Evolutionary conservation across 2,113 vertebrate genomes (phyloP), one percentile per base, ranked within the genome.

Genomic region (Nerophis ophidion): DNA sequence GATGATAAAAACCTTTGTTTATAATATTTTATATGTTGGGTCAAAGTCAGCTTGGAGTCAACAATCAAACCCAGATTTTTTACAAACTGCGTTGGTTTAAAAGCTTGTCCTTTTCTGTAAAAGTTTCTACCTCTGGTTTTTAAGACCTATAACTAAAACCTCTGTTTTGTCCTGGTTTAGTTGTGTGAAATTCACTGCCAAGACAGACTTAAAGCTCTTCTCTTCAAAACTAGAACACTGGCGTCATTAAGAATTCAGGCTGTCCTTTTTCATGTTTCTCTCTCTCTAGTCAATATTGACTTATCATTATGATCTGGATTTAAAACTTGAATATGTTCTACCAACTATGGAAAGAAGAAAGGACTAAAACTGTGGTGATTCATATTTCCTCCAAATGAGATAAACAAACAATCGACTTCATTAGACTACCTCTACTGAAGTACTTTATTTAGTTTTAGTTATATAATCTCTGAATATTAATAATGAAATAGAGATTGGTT

Each of bases 201-300:
- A 26, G 26, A 40, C 36, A 8, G 71, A 66, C 47, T 53, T 61
- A 38, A 69, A 26, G 48, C 48, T 66, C 70, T 34, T 54, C 7
- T 17, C 63, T 46, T 13, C 47, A 44, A 61, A 71, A 66, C 48
- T 50, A 57, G 64, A 72, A 35, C 52, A 4, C 48, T 38, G 55
- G 48, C 40, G 67, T 59, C 60, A 57, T 60, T 60, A 44, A 44
- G 35, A 47, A 70, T 62, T 53, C 53, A 72, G 50, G 70, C 56
- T 68, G 57, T 34, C 62, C 60, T 17, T 47, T 62, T 72, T 77
- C 71, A 63, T 62, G 68, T 63, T 80, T 59, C 71, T 74, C 47
- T 71, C 63, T 77, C 47, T 66, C n/a, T 68, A 65, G 73, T 81
- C 67, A 66, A 75, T 76, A 74, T 75, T 81, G 72, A 10, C 76